These are phyloP conservation scores for Arrhamphus sclerolepis DNA, from an alignment of 2,797 vertebrate genomes.

Conservation along the genomic window DNA sequence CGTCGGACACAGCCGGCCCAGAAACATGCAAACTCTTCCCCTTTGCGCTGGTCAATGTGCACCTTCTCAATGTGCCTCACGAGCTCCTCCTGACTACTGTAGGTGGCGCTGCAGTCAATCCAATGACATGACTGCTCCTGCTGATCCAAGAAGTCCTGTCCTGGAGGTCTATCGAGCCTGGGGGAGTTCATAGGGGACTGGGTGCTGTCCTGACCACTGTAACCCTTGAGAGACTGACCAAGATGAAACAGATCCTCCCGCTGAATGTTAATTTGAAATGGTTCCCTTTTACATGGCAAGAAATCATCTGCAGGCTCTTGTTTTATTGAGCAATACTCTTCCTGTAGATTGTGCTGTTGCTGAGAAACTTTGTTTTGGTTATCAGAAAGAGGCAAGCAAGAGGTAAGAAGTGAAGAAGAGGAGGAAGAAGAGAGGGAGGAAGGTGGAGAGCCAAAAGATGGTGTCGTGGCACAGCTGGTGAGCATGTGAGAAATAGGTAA, in stretches of 20 bases:
- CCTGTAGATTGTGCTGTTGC: constrained; percentile 73
- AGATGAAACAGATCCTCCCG: constrained; percentile 78
- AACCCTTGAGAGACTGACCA: constrained; percentile 63
- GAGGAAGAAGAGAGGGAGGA: constrained; percentile 78
- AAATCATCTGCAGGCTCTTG: constrained; percentile 89
- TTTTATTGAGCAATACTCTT: constrained; percentile 81
- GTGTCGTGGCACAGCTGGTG: constrained; percentile 67
- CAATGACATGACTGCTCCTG: constrained; percentile 87
- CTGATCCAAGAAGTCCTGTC: constrained; percentile 57
- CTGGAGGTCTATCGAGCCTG: constrained; percentile 28
- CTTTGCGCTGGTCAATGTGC: constrained; percentile 95
- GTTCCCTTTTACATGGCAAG: constrained; percentile 75
- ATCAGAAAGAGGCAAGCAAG: constrained; percentile 48
- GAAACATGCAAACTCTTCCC: constrained; percentile 97
- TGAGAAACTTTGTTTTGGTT: constrained; percentile 45
- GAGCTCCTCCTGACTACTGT: constrained; percentile 92
- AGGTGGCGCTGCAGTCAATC: constrained; percentile 92
- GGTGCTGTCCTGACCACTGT: constrained; percentile 56
- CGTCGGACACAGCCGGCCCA: constrained; percentile 92
- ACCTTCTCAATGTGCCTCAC: constrained; percentile 97
- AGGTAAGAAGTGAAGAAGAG: constrained; percentile 50
- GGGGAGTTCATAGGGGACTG: constrained; percentile 52
- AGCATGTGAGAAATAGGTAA: constrained; percentile 59
- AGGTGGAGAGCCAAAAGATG: constrained; percentile 66
- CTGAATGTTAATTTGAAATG: constrained; percentile 75